Conservation (phyloP, 1,140 invertebrate species). For the Trichonephila clavipes region DNA sequence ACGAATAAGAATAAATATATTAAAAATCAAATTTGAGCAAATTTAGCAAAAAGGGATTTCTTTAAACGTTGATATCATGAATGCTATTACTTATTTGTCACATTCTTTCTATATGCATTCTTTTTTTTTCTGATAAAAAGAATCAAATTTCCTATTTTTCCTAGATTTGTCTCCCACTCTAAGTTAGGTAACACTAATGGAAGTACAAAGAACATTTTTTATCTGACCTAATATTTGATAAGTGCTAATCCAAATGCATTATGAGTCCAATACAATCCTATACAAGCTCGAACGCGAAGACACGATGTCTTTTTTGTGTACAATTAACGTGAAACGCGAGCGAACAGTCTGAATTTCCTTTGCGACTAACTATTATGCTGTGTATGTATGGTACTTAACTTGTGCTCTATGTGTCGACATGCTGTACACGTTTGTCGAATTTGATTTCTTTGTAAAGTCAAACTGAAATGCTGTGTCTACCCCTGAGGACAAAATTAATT, state of each 20-base stretch:
- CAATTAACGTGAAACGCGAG: constrained; percentile 11
- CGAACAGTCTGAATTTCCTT: neutral
- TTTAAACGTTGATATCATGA: too few species aligned
- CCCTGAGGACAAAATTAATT: neutral
- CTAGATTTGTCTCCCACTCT: too few species aligned
- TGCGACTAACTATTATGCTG: neutral
- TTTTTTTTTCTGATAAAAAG: too few species aligned
- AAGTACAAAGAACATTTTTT: too few species aligned
- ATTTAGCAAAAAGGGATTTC: too few species aligned
- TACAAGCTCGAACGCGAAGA: constrained; percentile 16
- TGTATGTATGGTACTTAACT: neutral
- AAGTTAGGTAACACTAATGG: too few species aligned
- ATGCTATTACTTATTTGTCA: too few species aligned
- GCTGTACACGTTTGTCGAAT: neutral
- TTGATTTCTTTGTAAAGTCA: constrained; percentile 2
- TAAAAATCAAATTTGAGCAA: too few species aligned
- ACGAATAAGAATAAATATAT: too few species aligned
- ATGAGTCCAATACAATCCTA: neutral
- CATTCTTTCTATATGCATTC: too few species aligned
- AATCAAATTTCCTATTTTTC: too few species aligned
- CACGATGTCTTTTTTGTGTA: constrained; percentile 10
- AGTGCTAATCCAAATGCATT: neutral
- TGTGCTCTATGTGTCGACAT: neutral
- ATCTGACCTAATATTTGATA: too few species aligned
- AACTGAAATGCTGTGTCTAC: neutral